A percentile compares a stretch with the other conserved stretches of the same genome.
These are phyloP conservation scores for Melanotaenia pygmaea DNA, from an alignment of 2,797 vertebrate genomes.

Conservation along the genomic window DNA sequence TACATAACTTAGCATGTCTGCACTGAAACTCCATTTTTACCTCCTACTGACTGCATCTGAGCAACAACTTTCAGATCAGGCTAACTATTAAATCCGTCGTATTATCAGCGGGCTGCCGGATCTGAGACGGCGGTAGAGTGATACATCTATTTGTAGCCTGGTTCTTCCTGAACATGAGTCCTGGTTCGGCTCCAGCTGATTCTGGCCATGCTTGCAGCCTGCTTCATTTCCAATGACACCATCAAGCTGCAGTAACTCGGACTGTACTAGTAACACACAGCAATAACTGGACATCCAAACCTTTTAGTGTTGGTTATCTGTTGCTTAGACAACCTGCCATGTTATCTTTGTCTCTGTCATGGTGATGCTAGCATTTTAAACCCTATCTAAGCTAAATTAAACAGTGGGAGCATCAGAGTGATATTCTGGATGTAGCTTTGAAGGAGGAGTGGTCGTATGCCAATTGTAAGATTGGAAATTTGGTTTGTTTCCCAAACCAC, in stretches of 20 bases:
- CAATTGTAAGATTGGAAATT: too few species aligned
- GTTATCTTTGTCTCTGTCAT: background rate
- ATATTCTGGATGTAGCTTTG: too few species aligned
- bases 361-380: background rate
- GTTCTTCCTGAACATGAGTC: slow-evolving; percentile 8
- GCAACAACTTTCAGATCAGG: slow-evolving; percentile 36
- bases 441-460: too few species aligned
- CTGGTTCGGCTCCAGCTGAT: background rate
- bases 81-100: slow-evolving; percentile 39
- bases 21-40: slow-evolving; percentile 27
- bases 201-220: background rate
- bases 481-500: too few species aligned
- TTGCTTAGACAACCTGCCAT: too few species aligned
- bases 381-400: too few species aligned
- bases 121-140: slow-evolving; percentile 7
- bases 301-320: background rate
- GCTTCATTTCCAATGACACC: background rate
- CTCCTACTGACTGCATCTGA: slow-evolving; percentile 25
- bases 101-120: slow-evolving; percentile 4
- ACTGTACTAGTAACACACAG: background rate
- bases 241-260: background rate
- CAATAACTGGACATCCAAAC: background rate
- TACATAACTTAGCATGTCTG: slow-evolving; percentile 12
- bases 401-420: too few species aligned
- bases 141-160: slow-evolving; percentile 26